Percentiles rank a stretch among this genome's conserved stretches.
Evolutionary conservation across 2,113 vertebrate species (phyloP).

Genomic region (Oreochromis aureus): DNA sequence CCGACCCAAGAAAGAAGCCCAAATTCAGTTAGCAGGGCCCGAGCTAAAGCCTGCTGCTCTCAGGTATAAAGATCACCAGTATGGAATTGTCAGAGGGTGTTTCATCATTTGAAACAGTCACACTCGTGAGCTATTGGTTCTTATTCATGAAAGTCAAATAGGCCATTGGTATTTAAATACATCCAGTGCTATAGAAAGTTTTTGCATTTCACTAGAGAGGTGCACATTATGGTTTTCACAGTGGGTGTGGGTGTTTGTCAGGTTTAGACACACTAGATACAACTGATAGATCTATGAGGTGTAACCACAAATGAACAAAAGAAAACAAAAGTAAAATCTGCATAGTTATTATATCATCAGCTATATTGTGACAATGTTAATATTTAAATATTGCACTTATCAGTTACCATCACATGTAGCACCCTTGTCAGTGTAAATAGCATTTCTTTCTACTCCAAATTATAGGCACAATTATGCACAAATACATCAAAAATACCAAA

Average conservation of each 20-base stretch:
- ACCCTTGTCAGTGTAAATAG: background rate
- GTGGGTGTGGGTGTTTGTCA: background rate
- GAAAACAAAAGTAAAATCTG: background rate
- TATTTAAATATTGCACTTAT: background rate
- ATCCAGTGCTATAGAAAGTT: background rate
- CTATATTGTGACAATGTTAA: background rate
- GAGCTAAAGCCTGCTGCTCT: constrained; percentile 6
- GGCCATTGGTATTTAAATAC: constrained; percentile 57
- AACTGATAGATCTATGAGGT: background rate
- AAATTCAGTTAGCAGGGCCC: constrained; percentile 43
- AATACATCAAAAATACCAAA: background rate
- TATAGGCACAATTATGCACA: background rate
- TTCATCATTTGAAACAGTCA: background rate
- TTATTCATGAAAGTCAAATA: constrained; percentile 60
- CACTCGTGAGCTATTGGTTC: background rate
- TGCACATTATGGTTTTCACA: background rate
- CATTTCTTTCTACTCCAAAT: background rate
- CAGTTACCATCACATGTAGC: background rate
- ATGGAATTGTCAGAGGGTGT: background rate
- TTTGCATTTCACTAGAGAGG: background rate
- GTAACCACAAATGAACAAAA: background rate
- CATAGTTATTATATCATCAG: background rate
- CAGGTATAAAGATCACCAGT: background rate
- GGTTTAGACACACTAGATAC: background rate
- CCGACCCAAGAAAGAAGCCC: constrained; percentile 25